These are phyloP conservation scores for Phaenicophaeus curvirostris DNA, from an alignment of 2,797 vertebrate species.

Conservation along the genomic window DNA sequence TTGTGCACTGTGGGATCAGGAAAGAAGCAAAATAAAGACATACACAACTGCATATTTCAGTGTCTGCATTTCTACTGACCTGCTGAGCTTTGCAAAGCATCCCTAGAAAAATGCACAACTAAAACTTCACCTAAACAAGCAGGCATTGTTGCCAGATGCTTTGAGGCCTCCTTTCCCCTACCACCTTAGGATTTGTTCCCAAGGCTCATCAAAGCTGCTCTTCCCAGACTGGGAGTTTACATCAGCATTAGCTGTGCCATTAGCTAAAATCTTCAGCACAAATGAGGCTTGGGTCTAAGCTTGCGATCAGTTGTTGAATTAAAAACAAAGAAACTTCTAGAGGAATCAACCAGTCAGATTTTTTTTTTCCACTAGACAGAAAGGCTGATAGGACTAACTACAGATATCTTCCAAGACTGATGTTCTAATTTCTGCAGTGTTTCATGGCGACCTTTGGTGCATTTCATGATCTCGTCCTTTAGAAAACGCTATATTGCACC, in stretches of 20 bases:
- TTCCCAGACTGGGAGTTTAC: background rate
- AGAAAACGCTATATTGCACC: constrained; percentile 17
- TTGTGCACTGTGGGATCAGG: background rate
- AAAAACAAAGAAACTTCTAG: background rate
- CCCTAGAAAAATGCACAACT: background rate
- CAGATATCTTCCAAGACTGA: constrained; percentile 39
- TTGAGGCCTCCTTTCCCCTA: background rate
- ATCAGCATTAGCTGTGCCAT: background rate
- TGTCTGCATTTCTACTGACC: background rate
- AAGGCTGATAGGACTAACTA: background rate
- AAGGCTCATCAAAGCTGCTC: background rate
- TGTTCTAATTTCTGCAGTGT: constrained; percentile 43
- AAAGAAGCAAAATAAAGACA: background rate
- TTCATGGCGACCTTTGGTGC: constrained; percentile 43
- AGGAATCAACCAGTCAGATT: constrained; percentile 1
- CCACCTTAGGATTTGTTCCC: background rate
- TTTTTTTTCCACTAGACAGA: background rate
- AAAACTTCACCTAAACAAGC: background rate
- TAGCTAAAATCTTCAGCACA: background rate
- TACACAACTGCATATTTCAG: background rate
- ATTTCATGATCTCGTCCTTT: constrained; percentile 43
- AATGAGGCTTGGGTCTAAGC: background rate
- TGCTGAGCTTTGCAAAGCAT: background rate
- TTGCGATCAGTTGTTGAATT: background rate
- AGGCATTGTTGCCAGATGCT: background rate